phyloP scores from a whole-genome alignment of 2,113 vertebrate species.

The Hoplias malabaricus region DNA sequence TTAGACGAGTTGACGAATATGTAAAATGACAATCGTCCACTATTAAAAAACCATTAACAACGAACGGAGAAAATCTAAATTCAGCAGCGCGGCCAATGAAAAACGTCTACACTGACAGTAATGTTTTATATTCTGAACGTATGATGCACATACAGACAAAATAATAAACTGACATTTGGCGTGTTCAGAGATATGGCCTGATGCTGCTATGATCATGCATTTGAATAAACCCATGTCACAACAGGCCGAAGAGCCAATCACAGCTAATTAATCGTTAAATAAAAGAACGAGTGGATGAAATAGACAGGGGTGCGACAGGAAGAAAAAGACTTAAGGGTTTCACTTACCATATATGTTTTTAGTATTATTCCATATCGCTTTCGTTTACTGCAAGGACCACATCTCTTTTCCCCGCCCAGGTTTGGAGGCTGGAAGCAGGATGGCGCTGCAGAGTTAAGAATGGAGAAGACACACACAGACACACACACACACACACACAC shows the following conservation, averaged over 20 bases:
- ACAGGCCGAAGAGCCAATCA: constrained; percentile 25
- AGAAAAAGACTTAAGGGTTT: not conserved
- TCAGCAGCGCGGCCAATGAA: no score
- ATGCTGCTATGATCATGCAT: not conserved
- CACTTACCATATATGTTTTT: constrained; percentile 26
- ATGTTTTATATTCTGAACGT: not conserved
- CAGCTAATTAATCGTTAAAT: not conserved
- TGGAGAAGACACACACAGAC: constrained; percentile 62
- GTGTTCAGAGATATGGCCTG: not conserved
- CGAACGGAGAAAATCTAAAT: no score
- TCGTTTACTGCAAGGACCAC: constrained; percentile 21
- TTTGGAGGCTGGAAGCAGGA: constrained; percentile 56
- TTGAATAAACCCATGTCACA: not conserved
- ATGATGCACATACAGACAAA: not conserved
- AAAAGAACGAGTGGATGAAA: not conserved
- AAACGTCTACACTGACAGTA: not conserved
- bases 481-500: not conserved
- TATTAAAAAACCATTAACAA: no score
- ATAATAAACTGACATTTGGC: not conserved
- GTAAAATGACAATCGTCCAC: not conserved
- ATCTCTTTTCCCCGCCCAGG: constrained; percentile 62
- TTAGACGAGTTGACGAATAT: not conserved
- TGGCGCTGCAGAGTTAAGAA: constrained; percentile 58
- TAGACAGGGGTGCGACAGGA: not conserved
- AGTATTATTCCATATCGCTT: constrained; percentile 37